Conservation (phyloP, 1,140 invertebrate genomes). For the Musca vetustissima region DNA sequence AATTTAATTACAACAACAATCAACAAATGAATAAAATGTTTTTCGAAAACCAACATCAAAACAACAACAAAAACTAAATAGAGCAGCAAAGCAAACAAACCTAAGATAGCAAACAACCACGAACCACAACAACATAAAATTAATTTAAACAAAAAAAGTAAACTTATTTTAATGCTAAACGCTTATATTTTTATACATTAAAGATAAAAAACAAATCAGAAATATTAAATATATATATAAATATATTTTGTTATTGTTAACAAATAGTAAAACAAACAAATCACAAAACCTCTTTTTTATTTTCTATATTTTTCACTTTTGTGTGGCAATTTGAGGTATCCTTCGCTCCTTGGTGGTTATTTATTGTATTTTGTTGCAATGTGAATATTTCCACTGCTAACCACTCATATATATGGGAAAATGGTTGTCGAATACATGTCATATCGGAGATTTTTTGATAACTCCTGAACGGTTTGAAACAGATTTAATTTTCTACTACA, state of each 20-base stretch:
- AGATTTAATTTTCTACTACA: no score
- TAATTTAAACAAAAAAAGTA: constrained; percentile 20
- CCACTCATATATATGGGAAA: no score
- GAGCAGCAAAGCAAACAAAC: constrained; percentile 22
- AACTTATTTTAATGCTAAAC: constrained; percentile 28
- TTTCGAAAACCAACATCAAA: not conserved
- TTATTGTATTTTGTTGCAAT: no score
- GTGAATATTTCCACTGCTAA: no score
- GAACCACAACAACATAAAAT: constrained; percentile 11
- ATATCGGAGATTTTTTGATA: no score
- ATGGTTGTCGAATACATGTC: no score
- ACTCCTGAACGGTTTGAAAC: no score
- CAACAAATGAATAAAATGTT: not conserved
- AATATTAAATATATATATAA: constrained; percentile 25
- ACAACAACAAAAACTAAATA: constrained; percentile 18
- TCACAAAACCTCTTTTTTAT: no score
- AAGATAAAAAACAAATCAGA: constrained; percentile 17
- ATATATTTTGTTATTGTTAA: constrained; percentile 21
- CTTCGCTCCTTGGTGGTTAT: no score
- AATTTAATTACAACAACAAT: constrained; percentile 3
- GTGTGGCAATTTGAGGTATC: no score
- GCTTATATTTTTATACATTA: constrained; percentile 27
- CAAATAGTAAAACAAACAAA: constrained; percentile 13
- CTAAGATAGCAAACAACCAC: constrained; percentile 14
- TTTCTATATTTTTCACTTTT: no score